Evolutionary conservation across 2,113 vertebrate species (phyloP).

Genomic region (Machaerirhynchus nigripectus): DNA sequence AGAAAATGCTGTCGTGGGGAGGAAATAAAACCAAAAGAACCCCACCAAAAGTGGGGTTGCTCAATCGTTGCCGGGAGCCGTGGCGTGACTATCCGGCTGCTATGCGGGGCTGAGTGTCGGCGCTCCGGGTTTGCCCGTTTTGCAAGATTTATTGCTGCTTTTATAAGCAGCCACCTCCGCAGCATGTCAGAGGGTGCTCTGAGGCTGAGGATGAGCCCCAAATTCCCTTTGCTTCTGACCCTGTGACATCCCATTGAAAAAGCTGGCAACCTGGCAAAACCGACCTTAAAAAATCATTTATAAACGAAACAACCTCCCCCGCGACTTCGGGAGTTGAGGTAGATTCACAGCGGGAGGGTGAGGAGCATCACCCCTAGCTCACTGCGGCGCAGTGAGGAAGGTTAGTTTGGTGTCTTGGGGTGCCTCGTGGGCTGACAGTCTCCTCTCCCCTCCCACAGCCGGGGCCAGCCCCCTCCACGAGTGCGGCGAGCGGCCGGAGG

Average conservation of each 20-base stretch:
- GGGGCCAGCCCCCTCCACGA: slow-evolving; percentile 79
- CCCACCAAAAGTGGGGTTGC: not conserved
- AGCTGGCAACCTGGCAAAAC: not conserved
- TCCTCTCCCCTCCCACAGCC: slow-evolving; percentile 61
- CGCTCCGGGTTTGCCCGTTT: not conserved
- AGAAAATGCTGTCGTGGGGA: not conserved
- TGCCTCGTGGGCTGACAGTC: not conserved
- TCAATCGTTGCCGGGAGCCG: not conserved
- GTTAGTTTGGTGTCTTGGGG: fast-evolving
- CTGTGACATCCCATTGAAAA: fast-evolving
- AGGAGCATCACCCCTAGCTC: not conserved
- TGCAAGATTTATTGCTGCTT: not conserved
- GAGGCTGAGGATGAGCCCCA: not conserved
- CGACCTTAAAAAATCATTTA: fast-evolving
- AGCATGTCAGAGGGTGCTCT: not conserved
- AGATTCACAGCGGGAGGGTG: not conserved
- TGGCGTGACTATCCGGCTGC: not conserved
- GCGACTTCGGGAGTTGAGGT: not conserved
- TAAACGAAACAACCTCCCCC: fast-evolving
- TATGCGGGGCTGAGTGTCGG: not conserved
- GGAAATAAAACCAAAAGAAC: not conserved
- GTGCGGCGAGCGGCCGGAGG: slow-evolving; percentile 79
- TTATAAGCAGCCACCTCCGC: not conserved
- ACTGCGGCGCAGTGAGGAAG: too few species aligned
- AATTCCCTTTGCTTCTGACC: not conserved